Evolutionary conservation across 2,888 invertebrate genomes (phyloP), one percentile per base, ranked within the genome.

Genomic region (Cactoblastis cactorum): DNA sequence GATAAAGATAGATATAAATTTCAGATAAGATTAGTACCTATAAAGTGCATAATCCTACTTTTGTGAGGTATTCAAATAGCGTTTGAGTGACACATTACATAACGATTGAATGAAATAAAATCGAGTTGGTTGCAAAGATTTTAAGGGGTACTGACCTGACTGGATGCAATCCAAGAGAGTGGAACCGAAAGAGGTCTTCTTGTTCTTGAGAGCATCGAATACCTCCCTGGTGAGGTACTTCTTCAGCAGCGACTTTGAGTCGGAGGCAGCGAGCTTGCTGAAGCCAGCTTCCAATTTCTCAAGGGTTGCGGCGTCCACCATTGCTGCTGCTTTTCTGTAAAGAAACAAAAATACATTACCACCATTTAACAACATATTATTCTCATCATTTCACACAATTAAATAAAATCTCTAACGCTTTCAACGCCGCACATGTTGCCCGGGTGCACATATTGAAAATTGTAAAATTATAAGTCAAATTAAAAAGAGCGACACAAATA

Each of bases 201-300:
- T 95, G 87, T 93, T 95, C 92, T 98, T 98, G 61, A 97, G 92
- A 73, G 93, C 93, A 76, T 98, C 97, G 86, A 98, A 97, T 55
- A 97, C 91, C 76, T 97, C 96, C 91, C 94, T 94, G 81, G 96
- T 95, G 71, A 98, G 93, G 91, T 96, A 95, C 89, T 98, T 98
- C 93, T 98, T 98, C 91, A 98, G 91, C 87, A 99, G 93, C 55
- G 98, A 98, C 91, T 98, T 97, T 84, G 97, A 98, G 90, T 97
- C 96, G 58, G 96, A 95, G 67, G 92, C 94, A 70, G 93, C 92
- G 75, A 97, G 92, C 91, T 96, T 97, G 92, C 94, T 93, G 91
- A 92, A 97, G 74, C 96, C 97, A 83, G 95, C 93, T 90, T 97
- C 97, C 91, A 97, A 91, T 91, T 97, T 97, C 84, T 97, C 95